Conservation (phyloP, 2,797 vertebrate genomes). For the Xiphorhynchus erythropygius region DNA sequence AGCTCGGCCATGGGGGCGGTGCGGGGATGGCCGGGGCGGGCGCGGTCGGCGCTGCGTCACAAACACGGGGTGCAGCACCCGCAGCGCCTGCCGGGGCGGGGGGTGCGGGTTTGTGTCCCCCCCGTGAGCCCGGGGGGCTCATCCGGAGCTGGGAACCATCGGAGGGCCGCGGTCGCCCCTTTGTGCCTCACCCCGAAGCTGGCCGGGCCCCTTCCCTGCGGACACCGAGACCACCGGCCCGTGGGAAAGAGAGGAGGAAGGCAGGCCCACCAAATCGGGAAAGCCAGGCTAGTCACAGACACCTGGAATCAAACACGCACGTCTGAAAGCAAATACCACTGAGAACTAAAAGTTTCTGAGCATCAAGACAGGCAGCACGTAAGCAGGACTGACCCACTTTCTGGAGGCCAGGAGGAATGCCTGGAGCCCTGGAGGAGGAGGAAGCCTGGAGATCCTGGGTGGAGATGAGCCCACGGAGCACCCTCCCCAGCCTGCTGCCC, state of each 20-base stretch:
- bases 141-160: no score
- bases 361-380: not conserved
- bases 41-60: no score
- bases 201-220: not conserved
- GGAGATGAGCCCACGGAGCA: accelerated
- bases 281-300: not conserved
- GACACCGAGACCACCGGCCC: not conserved
- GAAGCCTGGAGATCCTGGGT: not conserved
- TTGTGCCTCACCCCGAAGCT: no score
- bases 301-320: not conserved
- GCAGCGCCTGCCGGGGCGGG: no score
- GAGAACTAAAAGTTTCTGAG: not conserved
- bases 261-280: not conserved
- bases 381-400: not conserved
- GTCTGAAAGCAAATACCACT: not conserved
- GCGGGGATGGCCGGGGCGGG: no score
- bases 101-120: no score
- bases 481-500: accelerated
- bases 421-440: accelerated
- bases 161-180: no score
- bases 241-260: not conserved
- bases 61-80: no score
- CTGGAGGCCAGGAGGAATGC: not conserved
- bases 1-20: no score
- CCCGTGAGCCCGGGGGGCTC: no score